Evolutionary conservation across 1,140 invertebrate species (phyloP), one percentile per base, ranked within the genome.

Genomic region (Saccostrea glomerata): DNA sequence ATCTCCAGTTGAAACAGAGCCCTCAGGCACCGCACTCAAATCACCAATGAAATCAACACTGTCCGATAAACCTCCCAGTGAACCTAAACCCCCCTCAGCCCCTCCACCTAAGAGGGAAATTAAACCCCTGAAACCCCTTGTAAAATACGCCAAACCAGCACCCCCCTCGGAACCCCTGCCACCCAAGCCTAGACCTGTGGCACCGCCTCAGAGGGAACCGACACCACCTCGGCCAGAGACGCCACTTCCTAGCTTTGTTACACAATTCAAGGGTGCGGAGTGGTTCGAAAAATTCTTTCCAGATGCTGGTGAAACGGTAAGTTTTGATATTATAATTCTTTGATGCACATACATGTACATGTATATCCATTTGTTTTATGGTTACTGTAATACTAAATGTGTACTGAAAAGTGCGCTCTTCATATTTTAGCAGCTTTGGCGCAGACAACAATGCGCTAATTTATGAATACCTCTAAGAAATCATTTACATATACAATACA

Each of bases 251-350:
- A 90, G 92, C 25, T 95, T 93, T 85, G 93, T 95, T 73, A 91
- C 89, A 55, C 94, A 94, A 91, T 95, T 94, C 90, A 92, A 92
- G n/a, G 92, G 92, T 0, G 89, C 91, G 20, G 92, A 93, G 30
- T 95, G 94, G 94, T 95, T 95, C 89, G 91, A 94, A 77, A 94
- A 94, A 86, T 93, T 92, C 90, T 94, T 93, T 89, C 93, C 94
- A 13, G 93, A 93, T 89, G 92, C 91, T 89, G 92, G 91, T 66
- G 91, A 91, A 88, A 89, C 92, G 60, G 94, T 94, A 88, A 92
- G 92, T 17, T 25, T 13, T 7, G n/a, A 55, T 54, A 4, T 84
- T 55, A 13, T 55, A 84, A 12, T 30, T 82, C 73, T 36, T 63
- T 20, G 13, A 63, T 20, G n/a, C n/a, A 5, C 5, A 58, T 58